Evolutionary conservation across 35 echinoderm and acorn worm genomes (phyloP).

Genomic region (Ophioderma brevispina): DNA sequence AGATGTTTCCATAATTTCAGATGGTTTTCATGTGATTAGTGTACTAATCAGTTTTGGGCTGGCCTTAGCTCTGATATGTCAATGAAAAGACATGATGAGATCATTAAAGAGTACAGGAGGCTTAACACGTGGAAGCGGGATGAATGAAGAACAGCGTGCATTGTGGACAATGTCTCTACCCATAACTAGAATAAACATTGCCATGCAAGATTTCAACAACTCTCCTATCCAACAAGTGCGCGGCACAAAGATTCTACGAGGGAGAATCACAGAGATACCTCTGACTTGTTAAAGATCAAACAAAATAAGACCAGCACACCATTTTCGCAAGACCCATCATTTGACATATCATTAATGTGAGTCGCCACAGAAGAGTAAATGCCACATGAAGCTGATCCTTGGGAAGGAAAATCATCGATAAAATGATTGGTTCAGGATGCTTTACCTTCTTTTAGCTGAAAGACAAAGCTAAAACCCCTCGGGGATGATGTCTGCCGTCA

Average conservation of each 20-base stretch:
- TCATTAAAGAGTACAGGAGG: conserved; percentile 42
- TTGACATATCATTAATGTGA: conserved; percentile 67
- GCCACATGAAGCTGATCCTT: conserved; percentile 39
- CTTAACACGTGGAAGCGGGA: conserved; percentile 50
- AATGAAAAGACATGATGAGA: conserved; percentile 67
- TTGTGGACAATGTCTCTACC: conserved; percentile 54
- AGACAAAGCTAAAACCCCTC: conserved; percentile 42
- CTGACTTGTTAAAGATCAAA: conserved; percentile 25
- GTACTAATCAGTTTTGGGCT: conserved; percentile 54
- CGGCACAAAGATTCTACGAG: conserved; percentile 59
- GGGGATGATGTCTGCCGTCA: background rate
- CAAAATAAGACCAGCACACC: conserved; percentile 19
- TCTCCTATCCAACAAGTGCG: conserved; percentile 60
- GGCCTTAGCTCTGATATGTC: conserved; percentile 50
- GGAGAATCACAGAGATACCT: conserved; percentile 7
- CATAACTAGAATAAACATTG: conserved; percentile 46
- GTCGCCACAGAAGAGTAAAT: conserved; percentile 36
- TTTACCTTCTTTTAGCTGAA: conserved; percentile 41
- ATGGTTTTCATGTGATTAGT: conserved; percentile 43
- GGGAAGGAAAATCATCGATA: conserved; percentile 28
- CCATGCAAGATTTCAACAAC: conserved; percentile 60
- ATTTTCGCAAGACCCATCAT: conserved; percentile 34
- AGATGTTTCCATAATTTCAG: background rate
- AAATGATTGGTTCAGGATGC: conserved; percentile 43
- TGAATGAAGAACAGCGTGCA: conserved; percentile 30